These are phyloP conservation scores for Drosophila birchii DNA, from an alignment of 2,888 invertebrate species.

Conservation along the genomic window DNA sequence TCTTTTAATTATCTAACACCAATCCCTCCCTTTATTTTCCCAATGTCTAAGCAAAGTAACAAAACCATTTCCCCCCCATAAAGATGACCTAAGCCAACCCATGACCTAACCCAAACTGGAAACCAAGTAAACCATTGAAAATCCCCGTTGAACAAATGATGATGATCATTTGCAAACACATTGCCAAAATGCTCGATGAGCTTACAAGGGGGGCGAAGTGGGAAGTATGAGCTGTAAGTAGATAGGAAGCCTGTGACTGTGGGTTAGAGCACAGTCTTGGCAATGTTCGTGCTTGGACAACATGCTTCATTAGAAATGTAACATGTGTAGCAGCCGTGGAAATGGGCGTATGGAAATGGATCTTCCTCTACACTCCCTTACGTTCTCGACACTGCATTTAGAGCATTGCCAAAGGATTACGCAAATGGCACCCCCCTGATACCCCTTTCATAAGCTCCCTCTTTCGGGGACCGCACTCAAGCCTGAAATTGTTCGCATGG, in stretches of 20 bases:
- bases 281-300: constrained; percentile 49
- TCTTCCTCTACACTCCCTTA: background rate
- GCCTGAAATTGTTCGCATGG: constrained; percentile 74
- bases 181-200: constrained; percentile 32
- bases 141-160: constrained; percentile 29
- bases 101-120: constrained; percentile 27
- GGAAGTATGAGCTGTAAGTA: background rate
- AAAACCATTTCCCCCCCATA: constrained; percentile 5
- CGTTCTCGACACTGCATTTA: constrained; percentile 42
- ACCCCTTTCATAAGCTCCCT: background rate
- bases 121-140: constrained; percentile 10
- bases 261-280: background rate
- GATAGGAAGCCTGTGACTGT: background rate
- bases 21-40: background rate
- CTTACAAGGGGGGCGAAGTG: background rate
- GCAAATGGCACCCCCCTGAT: constrained; percentile 52
- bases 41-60: background rate
- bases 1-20: background rate
- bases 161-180: constrained; percentile 46
- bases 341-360: background rate
- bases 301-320: constrained; percentile 75
- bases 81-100: constrained; percentile 40
- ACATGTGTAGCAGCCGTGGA: constrained; percentile 47
- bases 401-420: constrained; percentile 68
- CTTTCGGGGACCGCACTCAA: constrained; percentile 53